Evolutionary conservation across 2,113 vertebrate genomes (phyloP).

Genomic region (Oryzias woworae): DNA sequence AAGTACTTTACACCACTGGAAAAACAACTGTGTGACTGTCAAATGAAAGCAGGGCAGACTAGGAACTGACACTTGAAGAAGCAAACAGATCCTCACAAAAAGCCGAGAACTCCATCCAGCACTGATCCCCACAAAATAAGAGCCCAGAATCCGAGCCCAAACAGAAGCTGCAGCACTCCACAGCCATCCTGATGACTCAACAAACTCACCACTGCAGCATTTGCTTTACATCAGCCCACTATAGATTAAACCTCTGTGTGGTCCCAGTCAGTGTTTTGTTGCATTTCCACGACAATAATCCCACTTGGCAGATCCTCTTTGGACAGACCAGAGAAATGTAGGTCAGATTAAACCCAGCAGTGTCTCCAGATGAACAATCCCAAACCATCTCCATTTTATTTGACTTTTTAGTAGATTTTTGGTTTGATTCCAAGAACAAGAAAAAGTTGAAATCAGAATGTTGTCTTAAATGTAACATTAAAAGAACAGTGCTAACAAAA

Average conservation of each 20-base stretch:
- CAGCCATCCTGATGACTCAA: conserved; percentile 51
- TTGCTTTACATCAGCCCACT: no score
- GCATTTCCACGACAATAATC: conserved; percentile 56
- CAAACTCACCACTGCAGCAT: conserved; percentile 10
- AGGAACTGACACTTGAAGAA: no score
- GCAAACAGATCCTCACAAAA: no score
- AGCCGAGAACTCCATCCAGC: no score
- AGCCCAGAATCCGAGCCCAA: not conserved
- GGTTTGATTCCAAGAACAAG: no score
- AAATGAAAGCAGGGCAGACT: no score
- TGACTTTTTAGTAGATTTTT: not conserved
- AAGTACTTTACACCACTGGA: no score
- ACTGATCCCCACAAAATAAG: not conserved
- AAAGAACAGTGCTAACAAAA: no score
- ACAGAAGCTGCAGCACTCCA: conserved; percentile 39
- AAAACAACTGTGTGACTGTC: no score
- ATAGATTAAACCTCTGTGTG: no score
- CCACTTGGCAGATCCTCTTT: conserved; percentile 62
- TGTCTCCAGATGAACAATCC: conserved; percentile 7
- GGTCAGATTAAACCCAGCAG: conserved; percentile 68
- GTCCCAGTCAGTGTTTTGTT: conserved; percentile 36
- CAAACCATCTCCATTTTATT: conserved; percentile 19
- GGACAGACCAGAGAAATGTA: conserved; percentile 53
- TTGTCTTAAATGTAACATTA: no score
- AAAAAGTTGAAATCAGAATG: no score